Evolutionary conservation across 1,140 invertebrate species (phyloP), one percentile per base, ranked within the genome.

Genomic region (Stegodyphus dumicola): DNA sequence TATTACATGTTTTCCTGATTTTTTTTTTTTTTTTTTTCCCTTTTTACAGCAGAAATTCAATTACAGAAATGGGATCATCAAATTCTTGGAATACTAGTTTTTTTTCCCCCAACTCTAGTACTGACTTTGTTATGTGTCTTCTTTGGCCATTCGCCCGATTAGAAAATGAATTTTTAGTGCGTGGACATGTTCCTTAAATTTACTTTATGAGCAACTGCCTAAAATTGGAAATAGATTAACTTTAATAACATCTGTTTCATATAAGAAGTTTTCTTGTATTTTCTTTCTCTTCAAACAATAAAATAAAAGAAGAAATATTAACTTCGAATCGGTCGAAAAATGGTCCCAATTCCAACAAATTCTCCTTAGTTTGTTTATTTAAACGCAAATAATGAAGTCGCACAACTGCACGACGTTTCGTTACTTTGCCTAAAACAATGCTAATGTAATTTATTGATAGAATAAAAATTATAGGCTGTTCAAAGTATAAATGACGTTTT

Each of bases 51-150:
- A 85, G 64, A 85, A 75, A 85, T 85, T 85, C 81, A 85, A 85
- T 85, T 85, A 85, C 53, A 85, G 71, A 85, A 85, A 85, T 85
- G 81, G 81, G 65, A 56, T 77, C 73, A 85, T 85, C 81, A 85
- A 76, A 76, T 76, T 85, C 73, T 74, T 85, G 56, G 17, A 85
- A 85, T 85, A 48, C 66, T 84, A 67, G 76, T 77, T n/a, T 64
- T 49, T 64, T 54, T 52, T 33, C 3, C 3, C 64, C n/a, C 54
- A 33, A 51, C 67, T 83, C 33, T 48, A n/a, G n/a, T 56, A n/a
- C 52, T 67, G 60, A 13, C 18, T 74, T 69, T 65, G 56, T 74
- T 81, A 74, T 69, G 17, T 69, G 80, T 75, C 80, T 75, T 67
- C 56, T 75, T 75, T 18, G 33, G 33, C 69, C n/a, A 52, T 49